Base-by-base conservation (phyloP, 2,797 vertebrate genomes). In the Varecia variegata region DNA sequence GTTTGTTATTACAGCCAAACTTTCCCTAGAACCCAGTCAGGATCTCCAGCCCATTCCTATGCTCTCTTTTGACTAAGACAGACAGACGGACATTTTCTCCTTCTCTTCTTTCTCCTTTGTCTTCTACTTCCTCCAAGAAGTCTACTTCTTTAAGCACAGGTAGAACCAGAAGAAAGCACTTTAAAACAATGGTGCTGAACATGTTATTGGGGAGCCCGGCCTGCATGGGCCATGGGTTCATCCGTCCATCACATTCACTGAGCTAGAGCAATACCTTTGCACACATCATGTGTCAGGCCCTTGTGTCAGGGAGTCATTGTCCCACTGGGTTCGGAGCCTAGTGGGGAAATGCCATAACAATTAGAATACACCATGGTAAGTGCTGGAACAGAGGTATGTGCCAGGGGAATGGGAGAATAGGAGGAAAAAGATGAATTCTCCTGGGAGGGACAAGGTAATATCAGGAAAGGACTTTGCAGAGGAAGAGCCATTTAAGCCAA, bases 241-340 rank as follows among this genome's bases (percentile, higher is more conserved):
- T 7, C 21, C 10, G 2, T 23, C 30, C 52, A 58, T 27, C 13
- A 11, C 5, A 27, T 12, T 35, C 70, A 74, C 1, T 62, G 80
- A 73, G 35, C 8, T 10, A 43, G 12, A 83, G 45, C 0, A 5
- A 38, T 5, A 30, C 0, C 0, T 67, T 7, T 50, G n/a, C 17
- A 11, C 3, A 38, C 1, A 8, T 12, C 3, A 23, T 11, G 30
- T 38, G 54, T 18, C 14, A 21, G n/a, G 56, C 38, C 13, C 17
- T 23, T 12, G 20, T 32, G 67, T 38, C 14, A 17, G 6, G 20
- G 35, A 54, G 18, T 56, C 32, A 15, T 8, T 30, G 62, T 47
- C 58, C 70, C 7, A 1, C 15, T 25, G 30, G 21, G 38, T 56
- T 54, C n/a, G 18, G 43, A 67, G 30, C 35, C 58, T 79, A 45